A percentile compares a stretch with the other conserved stretches of the same genome.
These are phyloP conservation scores for Synergus japonicus DNA, from an alignment of 2,888 invertebrate species.

Conservation along the genomic window DNA sequence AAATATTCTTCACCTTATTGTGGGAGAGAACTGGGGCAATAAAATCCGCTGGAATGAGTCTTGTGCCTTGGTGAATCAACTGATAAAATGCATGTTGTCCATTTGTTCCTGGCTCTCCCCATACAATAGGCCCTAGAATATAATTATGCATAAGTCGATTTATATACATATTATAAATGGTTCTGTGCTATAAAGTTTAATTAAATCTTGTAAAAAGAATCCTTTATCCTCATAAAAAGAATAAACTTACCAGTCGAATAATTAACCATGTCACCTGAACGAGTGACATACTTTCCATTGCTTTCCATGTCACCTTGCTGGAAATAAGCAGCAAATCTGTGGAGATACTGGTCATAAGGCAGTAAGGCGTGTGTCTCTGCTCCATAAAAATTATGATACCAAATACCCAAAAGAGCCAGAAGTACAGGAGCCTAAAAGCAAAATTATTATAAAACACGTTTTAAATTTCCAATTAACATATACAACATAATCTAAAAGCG, in stretches of 20 bases:
- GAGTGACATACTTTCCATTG: conserved; percentile 96
- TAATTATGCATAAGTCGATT: conserved; percentile 31
- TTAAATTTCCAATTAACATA: conserved; percentile 11
- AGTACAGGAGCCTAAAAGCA: conserved; percentile 91
- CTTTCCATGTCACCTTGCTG: conserved; percentile 99
- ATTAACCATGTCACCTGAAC: conserved; percentile 81
- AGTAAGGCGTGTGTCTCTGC: conserved; percentile 97
- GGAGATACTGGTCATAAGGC: conserved; percentile 99
- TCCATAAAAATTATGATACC: conserved; percentile 97
- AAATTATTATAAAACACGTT: conserved; percentile 19
- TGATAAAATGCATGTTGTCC: conserved; percentile 99
- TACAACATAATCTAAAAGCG: conserved; percentile 67
- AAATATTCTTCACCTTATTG: conserved; percentile 79
- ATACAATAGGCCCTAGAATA: conserved; percentile 77
- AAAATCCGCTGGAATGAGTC: conserved; percentile 97
- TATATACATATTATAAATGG: not conserved
- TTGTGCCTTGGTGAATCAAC: conserved; percentile 95
- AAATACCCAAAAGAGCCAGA: conserved; percentile 92
- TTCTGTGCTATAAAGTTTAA: not conserved
- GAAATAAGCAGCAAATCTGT: conserved; percentile 99
- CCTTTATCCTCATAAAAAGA: not conserved
- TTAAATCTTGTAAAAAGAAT: not conserved
- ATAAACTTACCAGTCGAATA: conserved; percentile 77
- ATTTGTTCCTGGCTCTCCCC: conserved; percentile 99
- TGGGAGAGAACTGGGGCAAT: conserved; percentile 95